Evolutionary conservation across 2,888 invertebrate genomes (phyloP), one percentile per base, ranked within the genome.

Genomic region (Reticulitermes lucifugus): DNA sequence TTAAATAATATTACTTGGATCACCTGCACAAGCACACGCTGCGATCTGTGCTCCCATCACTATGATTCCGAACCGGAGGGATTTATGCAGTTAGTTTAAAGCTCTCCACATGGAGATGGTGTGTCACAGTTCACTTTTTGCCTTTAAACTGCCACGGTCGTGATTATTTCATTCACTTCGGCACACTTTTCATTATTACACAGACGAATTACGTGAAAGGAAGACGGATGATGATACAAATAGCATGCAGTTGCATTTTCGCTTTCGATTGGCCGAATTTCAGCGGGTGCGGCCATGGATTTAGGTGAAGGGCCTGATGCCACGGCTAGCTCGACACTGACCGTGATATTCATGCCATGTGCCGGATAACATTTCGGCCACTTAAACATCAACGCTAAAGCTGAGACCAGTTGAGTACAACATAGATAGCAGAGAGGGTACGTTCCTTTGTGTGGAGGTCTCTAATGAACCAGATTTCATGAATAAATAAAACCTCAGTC

Each of bases 401-500:
- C 43, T 65, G 25, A 25, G n/a, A 65, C 25, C 65, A 25, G 12
- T 25, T 0, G 29, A 51, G 46, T 22, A 70, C 22, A 65, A 81
- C 59, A 81, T 46, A 65, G 12, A 41, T n/a, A 35, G 43, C 41
- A n/a, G 43, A 25, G 12, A 41, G 22, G 41, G 22, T 81, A 43
- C 46, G 14, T 51, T 60, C 46, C 84, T 84, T 84, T 84, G 84
- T 84, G 84, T 75, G n/a, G 21, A 22, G 5, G 21, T n/a, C 29
- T 73, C 7, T 65, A n/a, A 25, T 60, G 6, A 65, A 14, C 18
- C 14, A 18, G 55, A 55, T 2, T 55, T 55, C 5, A 5, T 21
- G 41, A 7, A 41, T 43, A 14, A 41, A 65, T 14, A 81, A 80
- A 81, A 59, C 81, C 25, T 25, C 71, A 75, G 41, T 90, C 93